phyloP scores from a whole-genome alignment of 2,797 vertebrate species.

The Pithecia hirsuta region DNA sequence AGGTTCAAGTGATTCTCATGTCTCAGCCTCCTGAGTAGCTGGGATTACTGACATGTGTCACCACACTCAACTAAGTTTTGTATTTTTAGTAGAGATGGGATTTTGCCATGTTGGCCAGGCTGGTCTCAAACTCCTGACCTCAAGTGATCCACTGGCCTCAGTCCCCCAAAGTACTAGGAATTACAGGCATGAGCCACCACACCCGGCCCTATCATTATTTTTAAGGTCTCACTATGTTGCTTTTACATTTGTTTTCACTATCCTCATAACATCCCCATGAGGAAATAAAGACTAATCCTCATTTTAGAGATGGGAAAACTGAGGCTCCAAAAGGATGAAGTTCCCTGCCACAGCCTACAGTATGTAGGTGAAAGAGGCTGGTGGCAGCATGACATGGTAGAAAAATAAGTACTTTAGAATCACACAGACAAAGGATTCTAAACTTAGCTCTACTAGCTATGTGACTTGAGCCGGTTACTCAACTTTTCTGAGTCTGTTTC shows the following conservation, averaged over 20 bases:
- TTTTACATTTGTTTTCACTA: constrained; percentile 33
- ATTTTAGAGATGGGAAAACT: constrained; percentile 11
- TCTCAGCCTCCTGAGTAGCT: neutral
- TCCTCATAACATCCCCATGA: neutral
- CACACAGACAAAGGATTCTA: neutral
- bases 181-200: neutral
- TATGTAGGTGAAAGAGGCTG: neutral
- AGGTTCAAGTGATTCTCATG: neutral
- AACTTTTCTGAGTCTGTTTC: constrained; percentile 15
- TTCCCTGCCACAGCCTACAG: neutral
- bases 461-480: constrained; percentile 14
- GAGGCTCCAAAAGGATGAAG: neutral
- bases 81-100: neutral
- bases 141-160: neutral
- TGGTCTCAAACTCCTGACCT: neutral
- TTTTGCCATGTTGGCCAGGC: neutral
- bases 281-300: constrained; percentile 1
- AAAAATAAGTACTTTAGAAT: neutral
- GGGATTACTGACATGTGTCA: neutral
- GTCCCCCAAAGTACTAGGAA: neutral
- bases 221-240: neutral
- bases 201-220: neutral
- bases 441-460: constrained; percentile 2
- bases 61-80: neutral
- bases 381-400: neutral